These are phyloP conservation scores for Nanorana parkeri DNA, from an alignment of 2,113 vertebrate species.

Conservation along the genomic window DNA sequence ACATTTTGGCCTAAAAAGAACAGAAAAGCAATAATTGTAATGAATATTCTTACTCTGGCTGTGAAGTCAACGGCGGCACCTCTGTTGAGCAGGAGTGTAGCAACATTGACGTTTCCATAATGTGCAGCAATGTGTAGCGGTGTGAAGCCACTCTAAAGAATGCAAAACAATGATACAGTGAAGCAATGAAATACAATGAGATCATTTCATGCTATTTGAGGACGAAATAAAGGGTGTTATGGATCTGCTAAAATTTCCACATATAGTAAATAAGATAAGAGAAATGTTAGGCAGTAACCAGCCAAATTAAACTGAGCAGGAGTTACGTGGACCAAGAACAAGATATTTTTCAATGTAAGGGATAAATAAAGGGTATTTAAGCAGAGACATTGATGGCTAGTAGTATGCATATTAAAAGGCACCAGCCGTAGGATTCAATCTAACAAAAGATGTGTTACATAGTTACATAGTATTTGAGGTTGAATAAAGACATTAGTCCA, in stretches of 20 bases:
- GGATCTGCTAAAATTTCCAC: not conserved
- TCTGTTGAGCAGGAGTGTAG: slow-evolving; percentile 91
- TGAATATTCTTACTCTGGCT: slow-evolving; percentile 79
- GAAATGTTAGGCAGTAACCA: slow-evolving; percentile 31
- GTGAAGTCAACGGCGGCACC: slow-evolving; percentile 96
- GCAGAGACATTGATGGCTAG: not conserved
- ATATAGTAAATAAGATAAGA: not conserved
- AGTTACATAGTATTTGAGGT: too few species aligned
- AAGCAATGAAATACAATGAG: too few species aligned
- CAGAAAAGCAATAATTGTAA: not conserved
- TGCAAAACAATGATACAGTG: not conserved
- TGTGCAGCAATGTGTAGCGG: slow-evolving; percentile 96
- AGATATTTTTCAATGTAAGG: not conserved
- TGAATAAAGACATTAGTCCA: too few species aligned
- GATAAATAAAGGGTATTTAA: not conserved
- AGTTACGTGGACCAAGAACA: too few species aligned
- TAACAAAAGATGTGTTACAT: too few species aligned
- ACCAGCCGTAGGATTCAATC: too few species aligned
- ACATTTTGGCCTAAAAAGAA: not conserved
- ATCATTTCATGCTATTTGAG: not conserved
- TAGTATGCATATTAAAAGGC: not conserved
- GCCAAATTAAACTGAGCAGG: slow-evolving; percentile 3
- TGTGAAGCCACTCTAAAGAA: slow-evolving; percentile 90
- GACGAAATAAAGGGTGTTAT: not conserved
- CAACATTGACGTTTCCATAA: slow-evolving; percentile 95